Conservation (phyloP, 2,113 vertebrate species). For the Tichodroma muraria region DNA sequence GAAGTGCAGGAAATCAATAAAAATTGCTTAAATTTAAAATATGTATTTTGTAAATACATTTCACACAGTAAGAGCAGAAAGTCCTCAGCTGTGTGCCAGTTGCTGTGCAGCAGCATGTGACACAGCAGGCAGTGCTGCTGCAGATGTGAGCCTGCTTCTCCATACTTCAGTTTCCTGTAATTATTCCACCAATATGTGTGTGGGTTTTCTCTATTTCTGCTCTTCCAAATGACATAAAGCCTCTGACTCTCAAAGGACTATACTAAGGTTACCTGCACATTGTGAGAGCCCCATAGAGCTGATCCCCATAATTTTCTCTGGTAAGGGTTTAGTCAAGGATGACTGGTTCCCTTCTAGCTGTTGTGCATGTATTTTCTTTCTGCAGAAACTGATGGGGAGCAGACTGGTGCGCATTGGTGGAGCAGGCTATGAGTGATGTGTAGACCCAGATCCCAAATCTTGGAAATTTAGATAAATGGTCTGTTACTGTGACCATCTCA, state of each 20-base stretch:
- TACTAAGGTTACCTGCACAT: neutral
- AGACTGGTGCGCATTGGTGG: neutral
- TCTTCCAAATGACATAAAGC: neutral
- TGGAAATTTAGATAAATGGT: neutral
- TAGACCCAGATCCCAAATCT: neutral
- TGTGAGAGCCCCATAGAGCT: neutral
- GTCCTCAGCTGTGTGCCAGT: neutral
- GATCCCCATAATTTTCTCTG: neutral
- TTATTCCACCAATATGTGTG: neutral
- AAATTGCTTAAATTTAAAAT: neutral
- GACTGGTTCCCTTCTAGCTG: neutral
- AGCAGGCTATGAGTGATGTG: neutral
- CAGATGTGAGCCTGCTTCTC: neutral
- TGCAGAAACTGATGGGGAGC: neutral
- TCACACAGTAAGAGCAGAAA: neutral
- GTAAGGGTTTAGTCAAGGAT: neutral
- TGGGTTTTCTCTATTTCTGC: neutral
- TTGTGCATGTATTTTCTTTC: neutral
- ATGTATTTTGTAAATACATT: neutral
- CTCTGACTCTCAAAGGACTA: neutral
- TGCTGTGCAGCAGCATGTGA: neutral
- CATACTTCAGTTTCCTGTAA: neutral
- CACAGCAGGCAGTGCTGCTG: neutral
- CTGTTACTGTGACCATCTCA: neutral
- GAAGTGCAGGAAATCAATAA: neutral